A percentile compares a stretch with the other conserved stretches of the same genome.
These are phyloP conservation scores for Sceloporus undulatus DNA, from an alignment of 2,113 vertebrate species.

Conservation along the genomic window DNA sequence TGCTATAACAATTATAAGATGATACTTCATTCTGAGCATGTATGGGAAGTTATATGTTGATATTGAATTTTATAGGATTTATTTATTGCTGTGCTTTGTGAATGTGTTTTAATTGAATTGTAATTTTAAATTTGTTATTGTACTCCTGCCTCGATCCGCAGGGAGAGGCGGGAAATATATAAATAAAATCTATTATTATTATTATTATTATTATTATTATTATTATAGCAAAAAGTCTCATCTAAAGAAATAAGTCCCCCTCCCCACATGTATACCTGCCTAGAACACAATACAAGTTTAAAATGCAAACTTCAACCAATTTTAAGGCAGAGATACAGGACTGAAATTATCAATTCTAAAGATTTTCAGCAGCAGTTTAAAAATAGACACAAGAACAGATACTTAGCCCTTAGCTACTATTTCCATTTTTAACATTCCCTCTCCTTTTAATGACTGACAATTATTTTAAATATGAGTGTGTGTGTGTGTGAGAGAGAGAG, in stretches of 20 bases:
- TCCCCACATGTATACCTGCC: fast-evolving
- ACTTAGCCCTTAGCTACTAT: constrained; percentile 2
- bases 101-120: too few relatives aligned
- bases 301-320: not conserved
- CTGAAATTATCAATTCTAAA: constrained; percentile 1
- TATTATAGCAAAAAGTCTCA: not conserved
- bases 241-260: not conserved
- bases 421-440: constrained; percentile 34
- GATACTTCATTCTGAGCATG: too few relatives aligned
- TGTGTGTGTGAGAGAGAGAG: not conserved
- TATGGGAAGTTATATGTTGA: too few relatives aligned
- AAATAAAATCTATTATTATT: too few relatives aligned
- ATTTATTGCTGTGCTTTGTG: too few relatives aligned
- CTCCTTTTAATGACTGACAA: constrained; percentile 8
- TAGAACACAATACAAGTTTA: not conserved
- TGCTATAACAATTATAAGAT: too few relatives aligned
- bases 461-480: not conserved
- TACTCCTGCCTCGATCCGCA: too few relatives aligned
- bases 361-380: not conserved
- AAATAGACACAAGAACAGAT: not conserved
- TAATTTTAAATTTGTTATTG: too few relatives aligned
- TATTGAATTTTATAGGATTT: too few relatives aligned
- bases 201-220: too few relatives aligned
- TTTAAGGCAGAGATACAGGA: constrained; percentile 6
- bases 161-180: too few relatives aligned